A percentile compares a stretch with the other conserved stretches of the same genome.
These are phyloP conservation scores for Dugesia japonica DNA, from an alignment of 2,888 invertebrate genomes.

Conservation along the genomic window DNA sequence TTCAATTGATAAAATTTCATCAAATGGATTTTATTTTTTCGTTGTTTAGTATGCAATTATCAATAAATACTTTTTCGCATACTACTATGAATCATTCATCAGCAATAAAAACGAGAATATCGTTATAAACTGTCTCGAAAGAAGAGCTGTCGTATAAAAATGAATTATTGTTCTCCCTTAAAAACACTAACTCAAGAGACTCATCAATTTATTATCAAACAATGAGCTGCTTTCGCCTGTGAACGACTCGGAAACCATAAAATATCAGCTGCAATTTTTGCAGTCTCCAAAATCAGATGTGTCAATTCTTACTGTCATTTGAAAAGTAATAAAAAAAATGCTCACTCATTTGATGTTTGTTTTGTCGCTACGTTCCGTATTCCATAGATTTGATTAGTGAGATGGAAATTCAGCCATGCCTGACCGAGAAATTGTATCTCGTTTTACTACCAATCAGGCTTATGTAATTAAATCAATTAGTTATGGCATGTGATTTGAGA, in stretches of 20 bases:
- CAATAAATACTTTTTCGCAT: background rate
- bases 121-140: conserved; percentile 20
- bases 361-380: conserved; percentile 16
- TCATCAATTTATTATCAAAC: conserved; percentile 20
- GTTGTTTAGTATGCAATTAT: background rate
- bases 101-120: conserved; percentile 14
- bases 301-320: conserved; percentile 20
- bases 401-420: conserved; percentile 20
- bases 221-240: conserved; percentile 16
- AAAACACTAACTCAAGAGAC: conserved; percentile 20
- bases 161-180: conserved; percentile 14
- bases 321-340: conserved; percentile 17
- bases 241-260: conserved; percentile 16
- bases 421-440: conserved; percentile 20
- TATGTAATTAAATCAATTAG: conserved; percentile 20
- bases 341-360: conserved; percentile 20
- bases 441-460: conserved; percentile 20
- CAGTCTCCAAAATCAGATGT: conserved; percentile 20
- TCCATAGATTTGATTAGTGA: conserved; percentile 20
- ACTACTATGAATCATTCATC: conserved; percentile 20
- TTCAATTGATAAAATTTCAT: conserved; percentile 2
- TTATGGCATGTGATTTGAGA: conserved; percentile 20
- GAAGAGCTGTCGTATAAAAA: conserved; percentile 17
- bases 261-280: conserved; percentile 14
- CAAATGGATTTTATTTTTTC: conserved; percentile 2